A percentile compares a stretch with the other conserved stretches of the same genome.
Evolutionary conservation across 2,888 invertebrate species (phyloP).

Genomic region (Lepidochitona cinerea): DNA sequence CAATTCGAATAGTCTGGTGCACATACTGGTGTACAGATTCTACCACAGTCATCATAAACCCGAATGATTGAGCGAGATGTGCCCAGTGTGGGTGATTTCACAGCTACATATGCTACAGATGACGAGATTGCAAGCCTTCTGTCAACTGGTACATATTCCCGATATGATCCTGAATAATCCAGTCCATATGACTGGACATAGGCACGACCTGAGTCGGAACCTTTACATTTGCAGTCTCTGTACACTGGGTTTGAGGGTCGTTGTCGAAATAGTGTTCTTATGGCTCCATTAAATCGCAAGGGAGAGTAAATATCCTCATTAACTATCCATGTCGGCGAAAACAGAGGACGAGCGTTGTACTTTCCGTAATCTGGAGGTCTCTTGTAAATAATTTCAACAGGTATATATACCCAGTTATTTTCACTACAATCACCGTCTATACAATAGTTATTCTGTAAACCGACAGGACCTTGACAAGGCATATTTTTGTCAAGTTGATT

Average conservation of each 20-base stretch:
- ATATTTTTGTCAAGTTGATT: constrained; percentile 34
- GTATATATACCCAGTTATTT: constrained; percentile 54
- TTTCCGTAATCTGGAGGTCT: constrained; percentile 46
- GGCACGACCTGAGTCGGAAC: constrained; percentile 36
- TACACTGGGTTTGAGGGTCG: constrained; percentile 23
- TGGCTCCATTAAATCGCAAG: not conserved
- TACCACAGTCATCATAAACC: constrained; percentile 57
- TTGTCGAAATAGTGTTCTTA: not conserved
- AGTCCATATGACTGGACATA: constrained; percentile 52
- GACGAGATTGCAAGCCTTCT: constrained; percentile 49
- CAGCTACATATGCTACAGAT: constrained; percentile 51
- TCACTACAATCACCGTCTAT: constrained; percentile 51
- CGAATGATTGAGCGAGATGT: constrained; percentile 24
- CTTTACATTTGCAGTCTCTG: constrained; percentile 10
- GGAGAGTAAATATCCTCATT: constrained; percentile 50
- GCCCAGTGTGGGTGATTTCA: constrained; percentile 42
- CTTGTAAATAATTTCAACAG: constrained; percentile 52
- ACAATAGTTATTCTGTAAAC: constrained; percentile 52
- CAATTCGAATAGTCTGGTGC: not conserved
- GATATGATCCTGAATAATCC: constrained; percentile 56
- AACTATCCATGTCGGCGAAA: constrained; percentile 38
- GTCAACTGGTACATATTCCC: constrained; percentile 54
- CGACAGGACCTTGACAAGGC: constrained; percentile 25
- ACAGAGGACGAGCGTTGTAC: constrained; percentile 48
- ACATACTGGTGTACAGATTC: constrained; percentile 56